Evolutionary conservation across 2,797 vertebrate genomes (phyloP).

Genomic region (Echiichthys vipera): DNA sequence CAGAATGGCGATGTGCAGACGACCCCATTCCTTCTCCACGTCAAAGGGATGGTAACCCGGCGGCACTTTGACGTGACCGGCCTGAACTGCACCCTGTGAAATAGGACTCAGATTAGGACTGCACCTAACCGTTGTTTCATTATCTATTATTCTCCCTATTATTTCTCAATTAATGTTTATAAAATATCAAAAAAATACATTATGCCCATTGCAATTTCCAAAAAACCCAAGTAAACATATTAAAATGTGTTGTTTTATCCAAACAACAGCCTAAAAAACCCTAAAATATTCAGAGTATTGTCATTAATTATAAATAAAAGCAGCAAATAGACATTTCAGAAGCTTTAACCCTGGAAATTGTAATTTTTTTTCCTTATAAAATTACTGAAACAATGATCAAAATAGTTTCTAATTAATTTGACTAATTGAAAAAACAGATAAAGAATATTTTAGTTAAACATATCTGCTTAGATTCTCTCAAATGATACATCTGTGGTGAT

Average conservation of each 20-base stretch:
- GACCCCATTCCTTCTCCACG: slow-evolving; percentile 97
- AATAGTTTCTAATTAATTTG: neutral
- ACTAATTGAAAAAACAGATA: neutral
- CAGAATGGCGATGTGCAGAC: slow-evolving; percentile 93
- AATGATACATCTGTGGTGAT: neutral
- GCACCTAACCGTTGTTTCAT: neutral
- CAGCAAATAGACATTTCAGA: neutral
- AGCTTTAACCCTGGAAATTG: neutral
- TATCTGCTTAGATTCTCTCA: neutral
- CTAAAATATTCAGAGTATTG: neutral
- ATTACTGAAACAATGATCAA: neutral
- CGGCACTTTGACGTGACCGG: slow-evolving; percentile 91
- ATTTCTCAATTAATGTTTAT: neutral
- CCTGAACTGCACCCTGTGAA: slow-evolving; percentile 87
- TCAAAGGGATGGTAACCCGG: slow-evolving; percentile 92
- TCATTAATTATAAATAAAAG: neutral
- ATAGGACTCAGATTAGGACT: neutral
- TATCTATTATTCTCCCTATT: neutral
- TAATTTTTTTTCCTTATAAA: neutral
- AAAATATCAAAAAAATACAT: neutral
- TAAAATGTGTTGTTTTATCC: neutral
- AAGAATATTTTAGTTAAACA: neutral
- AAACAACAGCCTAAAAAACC: neutral
- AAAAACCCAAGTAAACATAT: neutral
- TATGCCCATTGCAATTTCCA: too few relatives aligned